Evolutionary conservation across 2,797 vertebrate species (phyloP), one percentile per base, ranked within the genome.

Genomic region (Lepus townsendii): DNA sequence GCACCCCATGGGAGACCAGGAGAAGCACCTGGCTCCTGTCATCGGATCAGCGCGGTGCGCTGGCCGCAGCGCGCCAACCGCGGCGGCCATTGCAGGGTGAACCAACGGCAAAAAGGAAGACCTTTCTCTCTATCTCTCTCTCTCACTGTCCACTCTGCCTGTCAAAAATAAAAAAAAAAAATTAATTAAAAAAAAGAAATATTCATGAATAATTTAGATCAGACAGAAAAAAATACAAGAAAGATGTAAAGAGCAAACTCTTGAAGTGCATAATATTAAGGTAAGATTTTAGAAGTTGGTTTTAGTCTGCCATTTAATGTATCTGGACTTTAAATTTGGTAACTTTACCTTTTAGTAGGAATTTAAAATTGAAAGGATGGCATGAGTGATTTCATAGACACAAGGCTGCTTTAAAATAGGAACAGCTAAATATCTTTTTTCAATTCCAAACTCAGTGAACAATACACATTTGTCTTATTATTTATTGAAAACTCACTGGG

Each of bases 261-360:
- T 82, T 83, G 24, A 95, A 90, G 88, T 62, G 22, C 6, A 88
- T 82, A 72, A 38, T 10, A 5, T 57, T 71, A 77, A 72, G 14
- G 22, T 20, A 69, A 84, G 30, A 72, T 20, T 57, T 73, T 35
- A 90, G 66, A 83, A 76, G 1, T 68, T 69, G 26, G 63, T 52
- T 82, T 73, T 83, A 20, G 4, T 6, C n/a, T 52, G 26, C 22
- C 65, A 32, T 78, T 91, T 83, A 72, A 76, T 83, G n/a, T 1
- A 85, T n/a, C 16, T 85, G 54, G 86, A 89, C 7, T 84, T 91
- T 84, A 90, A 69, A 63, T 72, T 86, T 84, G 47, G 20, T 27
- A 94, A 60, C 38, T 65, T 63, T 92, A 20, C 11, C 85, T 90
- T 90, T 83, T 35, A 94, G 17, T 7, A 94, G 82, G 30, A 89